Evolutionary conservation across 2,113 vertebrate genomes (phyloP), one percentile per base, ranked within the genome.

Genomic region (Psophia crepitans): DNA sequence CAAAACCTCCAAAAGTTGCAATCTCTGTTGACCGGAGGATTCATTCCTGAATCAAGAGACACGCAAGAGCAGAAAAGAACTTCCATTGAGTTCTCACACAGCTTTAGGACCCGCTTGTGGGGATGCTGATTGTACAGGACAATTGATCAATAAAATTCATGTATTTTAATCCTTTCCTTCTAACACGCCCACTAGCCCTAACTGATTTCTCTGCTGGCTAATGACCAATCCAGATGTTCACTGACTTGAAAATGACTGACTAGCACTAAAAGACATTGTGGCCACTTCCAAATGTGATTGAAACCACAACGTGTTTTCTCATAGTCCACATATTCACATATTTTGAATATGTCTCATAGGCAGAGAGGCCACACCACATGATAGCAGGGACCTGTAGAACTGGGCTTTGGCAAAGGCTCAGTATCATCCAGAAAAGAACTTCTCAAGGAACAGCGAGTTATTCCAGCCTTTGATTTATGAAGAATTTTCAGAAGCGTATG

Each of bases 111-210:
- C 64, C 73, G 64, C 78, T 74, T 3, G 2, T 46, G 66, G 30
- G 26, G 75, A 92, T 16, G 84, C 2, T 70, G 87, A 95, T 89
- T 76, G 46, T 71, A 93, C 24, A 66, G 94, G 95, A 95, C 73
- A 88, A 60, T 2, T 33, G 82, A 93, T 95, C 94, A 48, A 87
- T 91, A 41, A 43, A 78, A 93, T 93, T 56, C 80, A 20, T 60
- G 74, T 57, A 66, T 84, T 89, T 75, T 80, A 71, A 51, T 46
- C 56, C 77, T 51, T 71, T n/a, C 92, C 84, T 64, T 16, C 54
- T 32, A 70, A 81, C 33, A 32, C 22, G 26, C 5, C 23, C 51
- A 46, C 61, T 39, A 64, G 12, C 41, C 82, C 76, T 61, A 54
- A 91, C 30, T 87, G 85, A 85, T 90, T 91, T 63, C 79, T 84